phyloP scores from a whole-genome alignment of 2,797 vertebrate species.

The Trichosurus vulpecula region DNA sequence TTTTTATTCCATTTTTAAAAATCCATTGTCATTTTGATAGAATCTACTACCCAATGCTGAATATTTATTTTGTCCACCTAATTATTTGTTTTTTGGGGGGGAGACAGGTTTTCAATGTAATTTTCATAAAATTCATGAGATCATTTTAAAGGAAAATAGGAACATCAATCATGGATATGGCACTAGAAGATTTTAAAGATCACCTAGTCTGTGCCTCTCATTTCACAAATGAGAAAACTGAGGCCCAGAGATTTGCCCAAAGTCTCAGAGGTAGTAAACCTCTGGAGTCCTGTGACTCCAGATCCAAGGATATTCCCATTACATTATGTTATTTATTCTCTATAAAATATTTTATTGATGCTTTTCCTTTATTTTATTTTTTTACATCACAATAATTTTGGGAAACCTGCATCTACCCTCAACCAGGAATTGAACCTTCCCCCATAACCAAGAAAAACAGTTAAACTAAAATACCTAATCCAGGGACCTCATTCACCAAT shows the following conservation, averaged over 20 bases:
- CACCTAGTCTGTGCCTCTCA: neutral
- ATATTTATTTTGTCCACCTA: constrained; percentile 56
- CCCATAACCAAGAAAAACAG: neutral
- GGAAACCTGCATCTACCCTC: neutral
- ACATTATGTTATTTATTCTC: neutral
- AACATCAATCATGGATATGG: neutral
- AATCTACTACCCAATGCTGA: constrained; percentile 54
- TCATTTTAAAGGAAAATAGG: neutral
- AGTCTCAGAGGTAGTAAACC: neutral
- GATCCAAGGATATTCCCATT: neutral
- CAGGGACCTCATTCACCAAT: neutral
- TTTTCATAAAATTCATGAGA: constrained; percentile 49
- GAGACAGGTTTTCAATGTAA: neutral
- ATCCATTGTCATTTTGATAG: neutral
- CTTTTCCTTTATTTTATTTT: neutral
- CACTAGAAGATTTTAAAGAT: neutral
- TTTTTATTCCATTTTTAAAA: constrained; percentile 27
- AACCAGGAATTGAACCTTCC: neutral
- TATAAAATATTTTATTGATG: neutral
- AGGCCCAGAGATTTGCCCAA: neutral
- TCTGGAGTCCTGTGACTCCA: neutral
- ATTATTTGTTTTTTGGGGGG: constrained; percentile 56
- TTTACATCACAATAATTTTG: neutral
- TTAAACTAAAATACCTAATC: neutral
- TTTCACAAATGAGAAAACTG: neutral